Evolutionary conservation across 2,888 invertebrate genomes (phyloP), one percentile per base, ranked within the genome.

Genomic region (Cataglyphis altisquamis): DNA sequence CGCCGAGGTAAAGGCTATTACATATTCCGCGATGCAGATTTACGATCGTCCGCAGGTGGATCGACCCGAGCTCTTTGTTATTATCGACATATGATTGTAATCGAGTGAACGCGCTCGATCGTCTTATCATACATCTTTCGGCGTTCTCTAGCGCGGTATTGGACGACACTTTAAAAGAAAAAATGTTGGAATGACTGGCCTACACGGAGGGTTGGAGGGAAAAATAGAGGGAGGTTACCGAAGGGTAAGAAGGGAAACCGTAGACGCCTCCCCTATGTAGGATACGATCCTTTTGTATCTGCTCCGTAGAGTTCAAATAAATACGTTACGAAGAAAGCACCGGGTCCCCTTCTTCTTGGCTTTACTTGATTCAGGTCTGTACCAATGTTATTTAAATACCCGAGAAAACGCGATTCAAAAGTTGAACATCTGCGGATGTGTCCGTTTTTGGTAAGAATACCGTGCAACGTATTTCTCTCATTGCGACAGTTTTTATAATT

Each of bases 21-120:
- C 99, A 5, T 99, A 99, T 95, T 99, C 99, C 9, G 98, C 99
- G 80, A 99, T 99, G 99, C 99, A 99, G 95, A 96, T 98, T 88
- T 95, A 98, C 89, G 97, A 97, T 92, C 96, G 96, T 90, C 96
- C 97, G 63, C 96, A 97, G 90, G 96, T 96, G 91, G 96, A 96
- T 88, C 96, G 96, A 92, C 97, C 96, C 95, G 98, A 99, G 96
- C 96, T 99, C 66, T 99, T 98, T 97, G 99, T 99, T 91, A 99
- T 99, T 94, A 98, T 99, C 95, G 99, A 99, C 96, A 99, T 99
- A 95, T 99, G 95, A 95, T 85, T 81, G 63, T 70, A 9, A 67
- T 63, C 73, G 63, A 48, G 60, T 9, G 81, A 70, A 57, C 73
- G 75, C 15, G 2, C 21, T 32, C 21, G n/a, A 82, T 83, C 75